Percentiles rank a stretch among this genome's conserved stretches.
These are phyloP conservation scores for Triplophysa rosa DNA, from an alignment of 2,113 vertebrate species.

Conservation along the genomic window DNA sequence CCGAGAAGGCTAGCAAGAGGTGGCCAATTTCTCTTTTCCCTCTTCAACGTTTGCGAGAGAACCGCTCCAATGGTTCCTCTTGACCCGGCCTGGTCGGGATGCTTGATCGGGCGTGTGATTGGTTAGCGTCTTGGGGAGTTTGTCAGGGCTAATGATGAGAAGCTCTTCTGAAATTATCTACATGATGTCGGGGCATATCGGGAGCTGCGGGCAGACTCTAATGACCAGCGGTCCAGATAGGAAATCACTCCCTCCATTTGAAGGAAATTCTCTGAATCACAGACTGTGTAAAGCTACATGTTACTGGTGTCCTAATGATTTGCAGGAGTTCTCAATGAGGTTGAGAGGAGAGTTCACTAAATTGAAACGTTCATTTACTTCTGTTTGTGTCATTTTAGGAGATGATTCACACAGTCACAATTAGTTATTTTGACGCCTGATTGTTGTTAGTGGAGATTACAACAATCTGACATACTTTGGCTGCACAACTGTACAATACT, in stretches of 20 bases:
- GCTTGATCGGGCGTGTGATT: conserved; percentile 35
- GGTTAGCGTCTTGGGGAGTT: conserved; percentile 28
- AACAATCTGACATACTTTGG: too few relatives aligned
- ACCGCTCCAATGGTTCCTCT: not conserved
- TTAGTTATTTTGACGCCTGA: too few relatives aligned
- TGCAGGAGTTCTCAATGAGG: not conserved
- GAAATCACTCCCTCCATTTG: conserved; percentile 11
- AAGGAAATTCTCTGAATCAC: not conserved
- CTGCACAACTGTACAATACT: too few relatives aligned
- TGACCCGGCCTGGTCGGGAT: conserved; percentile 4
- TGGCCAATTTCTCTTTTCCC: conserved; percentile 8
- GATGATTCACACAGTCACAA: not conserved
- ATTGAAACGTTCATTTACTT: not conserved
- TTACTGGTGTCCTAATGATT: not conserved
- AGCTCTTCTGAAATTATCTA: conserved; percentile 19
- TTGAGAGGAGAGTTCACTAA: not conserved
- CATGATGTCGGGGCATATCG: conserved; percentile 8
- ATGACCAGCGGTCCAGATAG: not conserved
- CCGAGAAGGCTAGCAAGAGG: conserved; percentile 29
- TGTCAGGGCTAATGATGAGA: conserved; percentile 24
- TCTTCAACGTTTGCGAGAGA: not conserved
- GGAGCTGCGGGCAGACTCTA: conserved; percentile 22
- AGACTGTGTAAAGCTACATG: not conserved
- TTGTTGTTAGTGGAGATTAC: too few relatives aligned
- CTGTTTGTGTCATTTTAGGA: not conserved